Evolutionary conservation across 2,113 vertebrate genomes (phyloP), one percentile per base, ranked within the genome.

Genomic region (Brachyistius frenatus): DNA sequence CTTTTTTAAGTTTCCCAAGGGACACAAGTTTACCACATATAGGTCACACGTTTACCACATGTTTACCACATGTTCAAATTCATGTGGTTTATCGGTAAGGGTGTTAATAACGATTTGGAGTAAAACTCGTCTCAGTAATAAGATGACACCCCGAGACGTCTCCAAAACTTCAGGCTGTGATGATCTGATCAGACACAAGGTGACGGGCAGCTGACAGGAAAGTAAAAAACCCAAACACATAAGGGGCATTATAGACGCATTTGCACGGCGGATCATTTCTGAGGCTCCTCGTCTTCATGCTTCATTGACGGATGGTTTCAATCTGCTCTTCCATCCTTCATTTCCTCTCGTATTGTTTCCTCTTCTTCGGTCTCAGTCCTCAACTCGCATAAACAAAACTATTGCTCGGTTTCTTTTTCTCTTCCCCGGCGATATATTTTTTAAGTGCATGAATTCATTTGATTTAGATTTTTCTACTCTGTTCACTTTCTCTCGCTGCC

Each of bases 301-400:
- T 13, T 44, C 32, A 39, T 68, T 62, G 31, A 58, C 73, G 5
- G 61, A 44, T 35, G 36, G 31, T 76, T 78, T 67, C 8, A 44
- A 5, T 39, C 10, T 14, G 37, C 15, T 58, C 35, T 57, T 52
- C 36, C 11, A 37, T 44, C 67, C 49, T 46, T 7, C 11, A 65
- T 52, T 49, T 55, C 15, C 35, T 31, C 14, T 68, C 0, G 30
- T 33, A 35, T 11, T 33, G 30, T 44, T 54, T 15, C 5, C 50
- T 31, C n/a, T 56, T 67, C 2, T 5, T 5, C 0, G 1, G 2
- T 46, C n/a, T 35, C 6, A 5, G 16, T 15, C 6, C 11, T 13
- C 14, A 13, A 2, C 11, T n/a, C 35, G 52, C 47, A 35, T 6
- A 33, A 49, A 76, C 11, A 23, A 31, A 39, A 0, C 46, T 62